These are phyloP conservation scores for Timandra comae DNA, from an alignment of 2,888 invertebrate genomes.

Conservation along the genomic window DNA sequence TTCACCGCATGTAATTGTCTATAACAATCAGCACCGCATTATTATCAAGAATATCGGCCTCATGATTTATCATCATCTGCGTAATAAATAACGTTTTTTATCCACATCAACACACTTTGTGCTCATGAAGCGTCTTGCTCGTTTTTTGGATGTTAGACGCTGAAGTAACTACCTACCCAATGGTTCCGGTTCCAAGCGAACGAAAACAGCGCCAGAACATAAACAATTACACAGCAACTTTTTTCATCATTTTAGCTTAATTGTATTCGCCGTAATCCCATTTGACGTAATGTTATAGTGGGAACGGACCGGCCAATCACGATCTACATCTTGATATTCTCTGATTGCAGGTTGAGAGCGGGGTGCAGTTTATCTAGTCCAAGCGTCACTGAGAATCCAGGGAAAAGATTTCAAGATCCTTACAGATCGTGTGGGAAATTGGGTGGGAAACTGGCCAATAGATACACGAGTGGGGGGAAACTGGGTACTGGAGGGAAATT, in stretches of 20 bases:
- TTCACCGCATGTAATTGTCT: conserved; percentile 39
- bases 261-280: no score
- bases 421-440: conserved; percentile 67
- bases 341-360: conserved; percentile 55
- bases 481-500: conserved; percentile 57
- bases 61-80: conserved; percentile 8
- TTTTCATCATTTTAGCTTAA: no score
- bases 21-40: conserved; percentile 17
- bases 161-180: no score
- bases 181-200: no score
- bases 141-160: no score
- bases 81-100: conserved; percentile 6
- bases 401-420: conserved; percentile 60
- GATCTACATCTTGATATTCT: not conserved
- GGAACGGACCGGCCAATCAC: no score
- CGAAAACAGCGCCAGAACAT: no score
- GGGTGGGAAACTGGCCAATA: conserved; percentile 55
- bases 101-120: not conserved
- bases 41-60: conserved; percentile 14
- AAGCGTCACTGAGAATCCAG: conserved; percentile 49
- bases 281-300: no score
- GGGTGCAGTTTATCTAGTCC: conserved; percentile 70
- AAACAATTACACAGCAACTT: no score
- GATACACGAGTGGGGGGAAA: conserved; percentile 63
- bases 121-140: no score